phyloP scores from a whole-genome alignment of 1,140 invertebrate species.

The Holcopasites calliopsidis region DNA sequence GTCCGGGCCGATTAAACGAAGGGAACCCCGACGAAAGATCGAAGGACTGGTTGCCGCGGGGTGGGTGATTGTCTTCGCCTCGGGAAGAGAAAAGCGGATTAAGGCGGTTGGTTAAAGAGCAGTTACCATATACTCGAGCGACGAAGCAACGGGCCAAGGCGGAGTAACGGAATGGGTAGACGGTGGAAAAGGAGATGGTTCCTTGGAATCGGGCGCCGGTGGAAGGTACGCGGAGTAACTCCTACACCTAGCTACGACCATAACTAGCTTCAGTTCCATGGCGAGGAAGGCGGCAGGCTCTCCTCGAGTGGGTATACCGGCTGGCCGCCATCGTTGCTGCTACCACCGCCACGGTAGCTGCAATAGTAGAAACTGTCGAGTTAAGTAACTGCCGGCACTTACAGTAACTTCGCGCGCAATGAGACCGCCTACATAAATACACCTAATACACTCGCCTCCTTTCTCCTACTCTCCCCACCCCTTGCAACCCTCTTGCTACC shows the following conservation, averaged over 20 bases:
- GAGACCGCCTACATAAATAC: slow-evolving; percentile 76
- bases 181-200: slow-evolving; percentile 56
- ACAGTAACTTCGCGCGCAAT: slow-evolving; percentile 76
- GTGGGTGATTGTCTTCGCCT: slow-evolving; percentile 66
- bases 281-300: slow-evolving; percentile 43
- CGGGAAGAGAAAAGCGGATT: slow-evolving; percentile 71
- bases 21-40: slow-evolving; percentile 48
- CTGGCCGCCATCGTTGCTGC: slow-evolving; percentile 35
- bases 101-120: slow-evolving; percentile 74
- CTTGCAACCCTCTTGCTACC: not conserved
- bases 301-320: slow-evolving; percentile 54
- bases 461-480: slow-evolving; percentile 26
- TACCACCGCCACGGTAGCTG: slow-evolving; percentile 46
- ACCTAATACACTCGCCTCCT: slow-evolving; percentile 68
- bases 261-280: slow-evolving; percentile 66
- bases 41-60: slow-evolving; percentile 22
- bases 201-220: slow-evolving; percentile 45
- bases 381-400: slow-evolving; percentile 76
- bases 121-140: slow-evolving; percentile 71
- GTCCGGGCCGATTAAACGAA: slow-evolving; percentile 37
- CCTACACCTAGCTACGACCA: slow-evolving; percentile 46
- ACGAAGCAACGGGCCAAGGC: slow-evolving; percentile 58
- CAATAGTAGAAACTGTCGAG: slow-evolving; percentile 75
- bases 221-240: slow-evolving; percentile 40
- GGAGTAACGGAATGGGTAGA: slow-evolving; percentile 4